These are phyloP conservation scores for Harlomillsia oculata DNA, from an alignment of 1,140 invertebrate genomes.

Conservation along the genomic window DNA sequence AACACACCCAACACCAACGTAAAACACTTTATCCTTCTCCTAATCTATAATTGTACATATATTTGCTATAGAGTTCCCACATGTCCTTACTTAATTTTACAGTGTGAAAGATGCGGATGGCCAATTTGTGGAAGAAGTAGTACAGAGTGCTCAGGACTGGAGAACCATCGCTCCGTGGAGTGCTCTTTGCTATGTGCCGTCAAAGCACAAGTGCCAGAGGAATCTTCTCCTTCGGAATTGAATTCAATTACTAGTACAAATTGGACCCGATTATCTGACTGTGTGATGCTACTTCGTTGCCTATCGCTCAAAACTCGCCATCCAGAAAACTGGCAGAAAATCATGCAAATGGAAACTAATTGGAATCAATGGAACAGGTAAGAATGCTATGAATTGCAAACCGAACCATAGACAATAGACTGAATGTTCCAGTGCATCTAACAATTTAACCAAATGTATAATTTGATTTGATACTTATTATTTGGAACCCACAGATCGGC, in stretches of 20 bases:
- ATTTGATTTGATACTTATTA: neutral
- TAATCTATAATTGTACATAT: neutral
- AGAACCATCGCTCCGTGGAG: slow-evolving; percentile 19
- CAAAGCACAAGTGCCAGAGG: neutral
- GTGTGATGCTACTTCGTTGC: slow-evolving; percentile 34
- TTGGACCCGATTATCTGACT: slow-evolving; percentile 21
- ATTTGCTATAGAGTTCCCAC: neutral
- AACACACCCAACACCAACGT: neutral
- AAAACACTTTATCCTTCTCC: neutral
- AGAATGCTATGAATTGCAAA: neutral
- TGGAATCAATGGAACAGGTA: slow-evolving; percentile 26
- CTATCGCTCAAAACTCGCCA: slow-evolving; percentile 35
- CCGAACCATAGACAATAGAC: no score
- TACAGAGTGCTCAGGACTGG: slow-evolving; percentile 12
- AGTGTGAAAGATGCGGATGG: slow-evolving; percentile 33
- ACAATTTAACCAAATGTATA: no score
- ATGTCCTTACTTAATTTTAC: neutral
- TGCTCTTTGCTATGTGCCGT: slow-evolving; percentile 3
- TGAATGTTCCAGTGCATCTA: no score
- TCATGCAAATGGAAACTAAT: slow-evolving; percentile 29
- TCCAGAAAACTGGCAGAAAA: slow-evolving; percentile 18
- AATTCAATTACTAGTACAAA: neutral
- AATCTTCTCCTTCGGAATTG: no score
- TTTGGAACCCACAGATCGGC: slow-evolving; percentile 3
- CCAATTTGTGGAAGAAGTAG: slow-evolving; percentile 36